These are phyloP conservation scores for Pseudomyrmex pallidus DNA, from an alignment of 1,140 invertebrate genomes.

Conservation along the genomic window DNA sequence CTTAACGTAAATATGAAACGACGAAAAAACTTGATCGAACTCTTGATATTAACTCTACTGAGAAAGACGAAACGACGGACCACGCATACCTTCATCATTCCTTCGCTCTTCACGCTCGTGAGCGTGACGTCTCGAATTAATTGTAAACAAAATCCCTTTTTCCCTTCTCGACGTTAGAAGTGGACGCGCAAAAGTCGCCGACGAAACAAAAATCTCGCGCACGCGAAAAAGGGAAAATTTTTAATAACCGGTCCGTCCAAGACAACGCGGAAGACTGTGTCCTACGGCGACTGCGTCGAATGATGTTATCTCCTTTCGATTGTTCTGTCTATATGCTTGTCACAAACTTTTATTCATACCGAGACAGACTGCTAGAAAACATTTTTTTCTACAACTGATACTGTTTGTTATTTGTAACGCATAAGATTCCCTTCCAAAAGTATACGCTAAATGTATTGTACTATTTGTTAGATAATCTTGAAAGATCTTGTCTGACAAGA, in stretches of 20 bases:
- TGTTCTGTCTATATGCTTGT: neutral
- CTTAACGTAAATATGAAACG: slow-evolving; percentile 11
- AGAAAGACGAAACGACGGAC: slow-evolving; percentile 38
- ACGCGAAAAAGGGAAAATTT: neutral
- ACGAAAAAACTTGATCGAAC: neutral
- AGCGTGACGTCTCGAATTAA: slow-evolving; percentile 18
- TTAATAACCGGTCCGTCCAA: slow-evolving; percentile 33
- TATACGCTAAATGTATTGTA: neutral
- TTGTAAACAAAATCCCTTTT: neutral
- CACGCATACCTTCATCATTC: slow-evolving; percentile 46
- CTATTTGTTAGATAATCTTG: no score
- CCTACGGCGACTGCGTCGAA: slow-evolving; percentile 7
- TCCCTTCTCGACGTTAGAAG: neutral
- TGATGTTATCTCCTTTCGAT: slow-evolving; percentile 11
- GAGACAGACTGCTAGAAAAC: slow-evolving; percentile 42
- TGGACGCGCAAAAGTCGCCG: slow-evolving; percentile 11
- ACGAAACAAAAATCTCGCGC: neutral
- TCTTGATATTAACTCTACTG: neutral
- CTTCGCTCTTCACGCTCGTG: slow-evolving; percentile 33
- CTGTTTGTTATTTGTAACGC: slow-evolving; percentile 35
- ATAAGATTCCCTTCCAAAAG: slow-evolving; percentile 37
- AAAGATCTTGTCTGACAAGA: no score
- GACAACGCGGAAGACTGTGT: slow-evolving; percentile 24
- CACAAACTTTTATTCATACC: slow-evolving; percentile 8
- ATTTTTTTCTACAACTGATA: slow-evolving; percentile 19